Percentiles rank a stretch among this genome's conserved stretches.
These are phyloP conservation scores for Sparidentex hasta DNA, from an alignment of 2,797 vertebrate species.

Conservation along the genomic window DNA sequence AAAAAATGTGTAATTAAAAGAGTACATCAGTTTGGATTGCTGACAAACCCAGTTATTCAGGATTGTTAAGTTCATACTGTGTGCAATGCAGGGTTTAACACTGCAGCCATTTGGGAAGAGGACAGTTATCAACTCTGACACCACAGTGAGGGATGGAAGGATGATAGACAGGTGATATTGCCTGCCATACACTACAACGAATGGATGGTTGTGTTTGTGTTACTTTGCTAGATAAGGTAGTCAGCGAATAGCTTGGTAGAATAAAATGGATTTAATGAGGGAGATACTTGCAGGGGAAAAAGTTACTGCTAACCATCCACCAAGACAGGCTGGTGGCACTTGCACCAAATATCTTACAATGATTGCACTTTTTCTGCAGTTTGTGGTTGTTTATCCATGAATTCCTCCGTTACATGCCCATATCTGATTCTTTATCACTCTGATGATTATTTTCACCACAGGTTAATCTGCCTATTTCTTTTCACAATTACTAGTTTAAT, in stretches of 20 bases:
- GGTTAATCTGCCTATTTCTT: background rate
- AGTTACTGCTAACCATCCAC: slow-evolving; percentile 30
- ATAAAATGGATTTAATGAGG: slow-evolving; percentile 38
- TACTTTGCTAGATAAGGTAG: slow-evolving; percentile 26
- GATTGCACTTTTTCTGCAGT: slow-evolving; percentile 5
- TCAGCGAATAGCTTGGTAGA: slow-evolving; percentile 35
- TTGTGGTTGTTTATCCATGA: background rate
- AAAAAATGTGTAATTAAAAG: slow-evolving; percentile 20
- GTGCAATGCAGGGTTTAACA: slow-evolving; percentile 25
- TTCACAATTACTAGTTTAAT: background rate
- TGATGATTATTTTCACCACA: background rate
- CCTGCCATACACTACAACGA: slow-evolving; percentile 30
- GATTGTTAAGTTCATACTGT: slow-evolving; percentile 23
- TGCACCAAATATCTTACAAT: slow-evolving; percentile 15
- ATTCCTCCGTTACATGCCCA: background rate
- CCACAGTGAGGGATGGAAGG: slow-evolving; percentile 23
- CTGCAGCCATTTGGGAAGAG: slow-evolving; percentile 29
- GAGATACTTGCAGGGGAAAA: slow-evolving; percentile 23
- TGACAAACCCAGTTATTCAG: slow-evolving; percentile 43
- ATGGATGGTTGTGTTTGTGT: slow-evolving; percentile 37
- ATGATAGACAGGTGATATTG: slow-evolving; percentile 39
- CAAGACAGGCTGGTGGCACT: slow-evolving; percentile 3
- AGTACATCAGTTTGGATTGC: slow-evolving; percentile 33
- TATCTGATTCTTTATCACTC: background rate
- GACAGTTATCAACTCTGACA: slow-evolving; percentile 34